phyloP scores from a whole-genome alignment of 2,888 invertebrate species.

The Stomorhina lunata region DNA sequence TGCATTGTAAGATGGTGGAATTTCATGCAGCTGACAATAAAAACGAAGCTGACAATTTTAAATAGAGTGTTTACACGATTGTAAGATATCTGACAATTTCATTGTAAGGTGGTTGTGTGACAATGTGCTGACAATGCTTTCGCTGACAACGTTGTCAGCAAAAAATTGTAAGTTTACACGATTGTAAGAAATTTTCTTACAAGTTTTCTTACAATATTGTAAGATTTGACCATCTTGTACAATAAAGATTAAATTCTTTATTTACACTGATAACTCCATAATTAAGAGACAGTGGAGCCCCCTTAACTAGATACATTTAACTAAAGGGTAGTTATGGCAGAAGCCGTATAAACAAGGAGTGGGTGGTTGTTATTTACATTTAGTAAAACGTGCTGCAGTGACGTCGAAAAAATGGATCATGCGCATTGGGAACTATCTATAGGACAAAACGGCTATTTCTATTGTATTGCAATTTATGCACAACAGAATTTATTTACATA shows the following conservation, averaged over 20 bases:
- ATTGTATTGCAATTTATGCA: constrained; percentile 61
- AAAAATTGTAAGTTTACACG: no score
- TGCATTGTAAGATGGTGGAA: no score
- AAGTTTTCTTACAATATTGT: no score
- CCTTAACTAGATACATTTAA: background rate
- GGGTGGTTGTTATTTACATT: constrained; percentile 61
- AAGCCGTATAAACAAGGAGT: background rate
- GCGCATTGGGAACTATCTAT: constrained; percentile 1
- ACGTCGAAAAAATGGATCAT: background rate
- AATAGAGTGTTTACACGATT: no score
- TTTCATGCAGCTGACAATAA: no score
- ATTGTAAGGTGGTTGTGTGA: no score
- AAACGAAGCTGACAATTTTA: no score
- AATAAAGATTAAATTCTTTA: background rate
- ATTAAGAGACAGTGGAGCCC: background rate
- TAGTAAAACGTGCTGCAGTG: constrained; percentile 51
- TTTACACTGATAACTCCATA: background rate
- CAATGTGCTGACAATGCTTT: no score
- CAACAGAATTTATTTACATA: background rate
- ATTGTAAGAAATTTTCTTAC: no score
- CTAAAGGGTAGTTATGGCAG: constrained; percentile 41
- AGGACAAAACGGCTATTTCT: background rate
- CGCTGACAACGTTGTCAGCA: no score
- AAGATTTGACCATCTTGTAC: background rate
- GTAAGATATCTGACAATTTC: no score